Conservation (phyloP, 2,113 vertebrate genomes). For the Pterophyllum scalare region DNA sequence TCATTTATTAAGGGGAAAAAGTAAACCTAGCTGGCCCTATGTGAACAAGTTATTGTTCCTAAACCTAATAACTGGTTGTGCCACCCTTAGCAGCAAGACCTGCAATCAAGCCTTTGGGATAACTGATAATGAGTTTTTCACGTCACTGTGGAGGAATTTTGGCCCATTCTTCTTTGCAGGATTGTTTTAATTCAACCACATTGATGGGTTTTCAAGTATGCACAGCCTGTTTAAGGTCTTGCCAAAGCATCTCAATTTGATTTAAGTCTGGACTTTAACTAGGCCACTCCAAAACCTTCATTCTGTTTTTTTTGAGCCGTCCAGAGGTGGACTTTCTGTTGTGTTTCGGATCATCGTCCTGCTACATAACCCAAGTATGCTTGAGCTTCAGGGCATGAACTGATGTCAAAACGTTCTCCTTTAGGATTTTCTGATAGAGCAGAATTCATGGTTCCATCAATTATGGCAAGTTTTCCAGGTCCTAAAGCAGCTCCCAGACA, state of each 20-base stretch:
- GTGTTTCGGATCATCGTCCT: background rate
- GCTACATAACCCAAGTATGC: background rate
- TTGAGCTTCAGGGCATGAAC: background rate
- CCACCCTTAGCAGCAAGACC: background rate
- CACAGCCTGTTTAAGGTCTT: background rate
- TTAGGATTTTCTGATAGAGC: background rate
- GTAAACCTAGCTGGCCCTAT: background rate
- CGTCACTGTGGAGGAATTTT: background rate
- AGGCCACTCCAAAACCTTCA: background rate
- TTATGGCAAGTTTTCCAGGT: too few species aligned
- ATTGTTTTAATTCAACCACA: background rate
- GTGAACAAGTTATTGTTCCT: too few species aligned
- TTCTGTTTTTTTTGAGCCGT: background rate
- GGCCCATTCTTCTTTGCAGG: background rate
- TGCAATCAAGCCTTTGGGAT: background rate
- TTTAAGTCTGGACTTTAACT: background rate
- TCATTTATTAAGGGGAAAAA: background rate
- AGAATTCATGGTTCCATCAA: too few species aligned
- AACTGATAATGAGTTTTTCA: background rate
- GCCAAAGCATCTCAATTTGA: background rate
- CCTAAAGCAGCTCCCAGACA: too few species aligned
- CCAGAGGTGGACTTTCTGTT: background rate
- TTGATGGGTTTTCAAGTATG: too few species aligned
- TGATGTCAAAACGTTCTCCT: background rate
- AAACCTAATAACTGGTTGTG: background rate